Conservation (phyloP, 2,797 vertebrate species). For the Taenioides sp. region DNA sequence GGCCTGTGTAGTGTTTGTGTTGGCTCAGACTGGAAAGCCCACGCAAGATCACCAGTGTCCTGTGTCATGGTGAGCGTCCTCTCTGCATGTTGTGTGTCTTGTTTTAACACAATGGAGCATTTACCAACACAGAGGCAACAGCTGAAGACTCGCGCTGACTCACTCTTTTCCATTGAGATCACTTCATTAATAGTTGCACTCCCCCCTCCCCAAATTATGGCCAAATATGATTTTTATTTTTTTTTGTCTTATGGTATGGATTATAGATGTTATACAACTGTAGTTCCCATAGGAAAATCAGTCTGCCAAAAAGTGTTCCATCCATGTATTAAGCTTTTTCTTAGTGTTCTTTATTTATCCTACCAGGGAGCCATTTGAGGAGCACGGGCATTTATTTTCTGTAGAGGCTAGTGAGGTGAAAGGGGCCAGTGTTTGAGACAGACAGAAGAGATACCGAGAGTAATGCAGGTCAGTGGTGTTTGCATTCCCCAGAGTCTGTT, state of each 20-base stretch:
- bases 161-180: conserved; percentile 23
- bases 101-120: conserved; percentile 44
- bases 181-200: conserved; percentile 20
- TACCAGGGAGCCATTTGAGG: conserved; percentile 1
- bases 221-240: conserved; percentile 9
- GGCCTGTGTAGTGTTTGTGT: conserved; percentile 27
- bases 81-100: conserved; percentile 30
- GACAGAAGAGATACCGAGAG: background rate
- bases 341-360: conserved; percentile 16
- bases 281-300: conserved; percentile 10
- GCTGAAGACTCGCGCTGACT: conserved; percentile 8
- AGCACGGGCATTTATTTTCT: background rate
- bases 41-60: conserved; percentile 22
- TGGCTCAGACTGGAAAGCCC: conserved; percentile 24
- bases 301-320: conserved; percentile 14
- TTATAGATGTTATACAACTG: conserved; percentile 2
- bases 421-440: conserved; percentile 3
- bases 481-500: conserved; percentile 23
- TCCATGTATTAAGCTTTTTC: background rate
- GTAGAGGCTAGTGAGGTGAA: conserved; percentile 12
- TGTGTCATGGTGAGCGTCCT: conserved; percentile 17
- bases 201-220: background rate
- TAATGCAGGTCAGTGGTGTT: conserved; percentile 28
- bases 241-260: conserved; percentile 20
- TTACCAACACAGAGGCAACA: conserved; percentile 19